These are phyloP conservation scores for Hyposoter dolosus DNA, from an alignment of 2,888 invertebrate genomes.

Conservation along the genomic window DNA sequence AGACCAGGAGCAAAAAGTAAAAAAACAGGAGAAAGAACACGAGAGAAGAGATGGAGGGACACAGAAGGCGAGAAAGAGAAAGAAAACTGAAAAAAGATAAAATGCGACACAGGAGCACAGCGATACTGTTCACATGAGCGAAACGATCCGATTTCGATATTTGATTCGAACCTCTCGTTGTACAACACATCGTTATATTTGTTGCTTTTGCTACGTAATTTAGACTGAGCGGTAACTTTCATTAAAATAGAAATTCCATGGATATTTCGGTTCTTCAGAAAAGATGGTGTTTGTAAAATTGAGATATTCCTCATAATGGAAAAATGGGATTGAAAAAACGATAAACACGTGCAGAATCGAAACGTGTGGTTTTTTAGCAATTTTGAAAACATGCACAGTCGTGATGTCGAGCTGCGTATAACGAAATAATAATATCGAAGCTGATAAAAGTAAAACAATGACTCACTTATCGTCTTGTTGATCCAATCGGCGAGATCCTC, in stretches of 20 bases:
- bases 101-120: constrained; percentile 40
- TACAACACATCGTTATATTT: not conserved
- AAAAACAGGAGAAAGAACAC: constrained; percentile 25
- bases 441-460: constrained; percentile 7
- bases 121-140: constrained; percentile 54
- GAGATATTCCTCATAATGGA: not conserved
- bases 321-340: not conserved
- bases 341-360: not conserved
- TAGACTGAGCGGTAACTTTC: not conserved
- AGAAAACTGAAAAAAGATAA: constrained; percentile 31
- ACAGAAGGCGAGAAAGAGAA: not conserved
- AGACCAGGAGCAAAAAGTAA: constrained; percentile 27
- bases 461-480: constrained; percentile 93
- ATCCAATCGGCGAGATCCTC: constrained; percentile 96
- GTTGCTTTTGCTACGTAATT: not conserved
- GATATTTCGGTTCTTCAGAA: not conserved
- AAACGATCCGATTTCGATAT: constrained; percentile 65
- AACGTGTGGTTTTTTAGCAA: not conserved
- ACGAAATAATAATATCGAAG: not conserved
- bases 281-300: not conserved
- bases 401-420: not conserved
- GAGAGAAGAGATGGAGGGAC: not conserved
- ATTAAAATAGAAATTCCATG: not conserved
- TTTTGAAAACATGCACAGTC: not conserved
- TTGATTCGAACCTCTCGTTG: constrained; percentile 30